A percentile compares a stretch with the other conserved stretches of the same genome.
These are phyloP conservation scores for Candoia aspera DNA, from an alignment of 2,113 vertebrate genomes.

Conservation along the genomic window DNA sequence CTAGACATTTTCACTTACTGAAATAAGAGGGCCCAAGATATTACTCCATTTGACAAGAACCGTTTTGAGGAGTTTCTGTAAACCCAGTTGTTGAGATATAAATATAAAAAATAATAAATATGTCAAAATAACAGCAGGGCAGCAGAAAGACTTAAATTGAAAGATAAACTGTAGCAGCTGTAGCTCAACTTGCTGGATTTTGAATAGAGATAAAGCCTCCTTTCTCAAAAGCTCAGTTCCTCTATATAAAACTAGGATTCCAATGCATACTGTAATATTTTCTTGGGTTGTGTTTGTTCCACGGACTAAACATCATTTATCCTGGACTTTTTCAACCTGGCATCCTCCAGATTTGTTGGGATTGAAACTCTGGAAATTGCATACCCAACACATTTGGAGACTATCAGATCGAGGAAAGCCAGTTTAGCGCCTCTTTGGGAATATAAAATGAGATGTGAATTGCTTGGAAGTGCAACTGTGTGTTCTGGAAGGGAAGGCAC, in stretches of 20 bases:
- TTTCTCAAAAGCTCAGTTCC: not conserved
- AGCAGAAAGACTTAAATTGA: not conserved
- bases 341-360: too few relatives aligned
- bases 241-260: rapidly evolving
- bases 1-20: not conserved
- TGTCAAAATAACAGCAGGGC: not conserved
- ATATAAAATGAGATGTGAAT: too few relatives aligned
- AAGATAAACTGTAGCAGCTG: not conserved
- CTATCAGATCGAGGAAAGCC: not conserved
- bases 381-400: not conserved
- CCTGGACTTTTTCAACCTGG: too few relatives aligned
- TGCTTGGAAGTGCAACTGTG: too few relatives aligned
- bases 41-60: not conserved
- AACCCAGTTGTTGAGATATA: not conserved
- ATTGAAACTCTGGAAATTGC: not conserved
- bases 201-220: not conserved
- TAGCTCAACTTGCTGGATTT: not conserved
- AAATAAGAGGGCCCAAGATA: not conserved
- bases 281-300: not conserved
- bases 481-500: too few relatives aligned
- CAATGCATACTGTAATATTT: not conserved
- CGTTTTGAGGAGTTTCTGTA: not conserved
- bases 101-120: not conserved
- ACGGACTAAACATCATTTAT: not conserved
- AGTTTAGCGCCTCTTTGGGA: not conserved